Evolutionary conservation across 2,888 invertebrate species (phyloP), one percentile per base, ranked within the genome.

Genomic region (Andrena haemorrhoa): DNA sequence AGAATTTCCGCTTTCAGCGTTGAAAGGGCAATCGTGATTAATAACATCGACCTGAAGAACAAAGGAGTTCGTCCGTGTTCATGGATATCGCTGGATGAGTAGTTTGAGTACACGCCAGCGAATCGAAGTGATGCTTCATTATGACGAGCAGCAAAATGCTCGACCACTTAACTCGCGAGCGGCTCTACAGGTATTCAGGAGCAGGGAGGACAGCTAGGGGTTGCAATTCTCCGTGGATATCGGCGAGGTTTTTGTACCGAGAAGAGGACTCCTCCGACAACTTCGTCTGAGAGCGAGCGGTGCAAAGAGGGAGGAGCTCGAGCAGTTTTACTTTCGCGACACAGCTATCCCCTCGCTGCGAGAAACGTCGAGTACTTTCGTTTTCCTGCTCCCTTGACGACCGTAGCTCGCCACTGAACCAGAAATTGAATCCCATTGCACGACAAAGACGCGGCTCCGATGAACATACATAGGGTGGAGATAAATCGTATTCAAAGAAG

Each of bases 251-350:
- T 61, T 75, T 68, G 61, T 49, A 68, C 68, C 61, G 16, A 51
- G 51, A 63, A 66, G 65, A 66, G 68, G 64, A 47, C 47, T 79
- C 64, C 70, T 78, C 74, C 70, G 70, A 60, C 70, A 65, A 78
- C 65, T 68, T 41, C 51, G 70, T 74, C 69, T 74, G 53, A 74
- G 65, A 31, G 29, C 29, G 26, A 56, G 31, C 26, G 58, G 66
- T 63, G 79, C 71, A 79, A 79, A 79, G 71, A 26, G 66, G 41
- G 75, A 41, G 60, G 51, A 41, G 16, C 41, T 64, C 47, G 49
- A 71, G 49, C 71, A 20, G 49, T 61, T 70, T 71, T 56, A 31
- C 68, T 68, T 35, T 53, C 31, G 33, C 51, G 31, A 51, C 31
- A 2, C 26, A 41, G 23, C 64, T 12, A 10, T 26, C 41, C 31